Evolutionary conservation across 2,888 invertebrate species (phyloP), one percentile per base, ranked within the genome.

Genomic region (Heliothis peltigera): DNA sequence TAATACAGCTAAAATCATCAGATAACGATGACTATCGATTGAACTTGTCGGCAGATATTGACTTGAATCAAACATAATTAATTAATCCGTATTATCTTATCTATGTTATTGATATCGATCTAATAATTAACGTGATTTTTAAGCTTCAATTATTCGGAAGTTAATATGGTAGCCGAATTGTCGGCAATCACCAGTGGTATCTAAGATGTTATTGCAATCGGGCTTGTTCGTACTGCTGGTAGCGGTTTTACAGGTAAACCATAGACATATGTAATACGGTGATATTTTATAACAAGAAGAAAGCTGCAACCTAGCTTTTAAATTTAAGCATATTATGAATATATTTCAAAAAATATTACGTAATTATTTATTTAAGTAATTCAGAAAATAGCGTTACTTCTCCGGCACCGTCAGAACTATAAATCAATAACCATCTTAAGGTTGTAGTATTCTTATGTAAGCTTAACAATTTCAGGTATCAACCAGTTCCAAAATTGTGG

Each of bases 161-260:
- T 63, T 61, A 58, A 70, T 66, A 53, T 62, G 39, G 55, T 57
- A 66, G 64, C 54, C 35, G 53, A 32, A 12, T 18, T 44, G 47
- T 54, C 17, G 43, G 22, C 28, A 61, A 57, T 53, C 65, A 44
- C 69, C 83, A 88, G 87, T 86, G 77, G 74, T 61, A 35, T 71
- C 68, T 32, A 85, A 78, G 58, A 90, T 90, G 91, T 84, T 84
- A 68, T 68, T 80, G 83, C 83, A 77, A 68, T 67, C 88, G 81
- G 85, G 81, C 62, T 74, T 86, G 8, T 28, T 89, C 28, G 52
- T 87, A 47, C 61, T 89, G 42, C 81, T 78, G 70, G 77, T 87
- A 69, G 85, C 84, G 64, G 70, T 83, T 43, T 74, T 83, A 64
- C 89, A 87, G 88, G 91, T 91, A 84, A 64, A 85, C 83, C 25